Conservation (phyloP, 2,797 vertebrate species). For the Chloroceryle amazona region DNA sequence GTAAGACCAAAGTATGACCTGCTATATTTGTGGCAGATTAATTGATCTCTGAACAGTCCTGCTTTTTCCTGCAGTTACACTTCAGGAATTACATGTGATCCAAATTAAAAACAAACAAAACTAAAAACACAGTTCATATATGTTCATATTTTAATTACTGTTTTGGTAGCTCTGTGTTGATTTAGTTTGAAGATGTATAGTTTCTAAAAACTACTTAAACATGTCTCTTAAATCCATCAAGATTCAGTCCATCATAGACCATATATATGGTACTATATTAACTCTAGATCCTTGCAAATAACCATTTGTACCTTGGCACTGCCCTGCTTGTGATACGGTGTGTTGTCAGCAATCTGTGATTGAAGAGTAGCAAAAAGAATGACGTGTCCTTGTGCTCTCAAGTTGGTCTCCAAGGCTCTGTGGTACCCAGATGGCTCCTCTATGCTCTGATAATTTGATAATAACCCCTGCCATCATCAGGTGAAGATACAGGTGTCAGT, state of each 20-base stretch:
- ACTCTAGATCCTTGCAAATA: neutral
- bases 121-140: neutral
- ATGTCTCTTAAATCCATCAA: neutral
- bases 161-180: neutral
- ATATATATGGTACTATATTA: neutral
- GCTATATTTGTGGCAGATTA: neutral
- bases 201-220: neutral
- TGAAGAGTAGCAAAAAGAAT: conserved; percentile 26
- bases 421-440: conserved; percentile 85
- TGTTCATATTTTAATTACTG: neutral
- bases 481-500: conserved; percentile 53
- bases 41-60: neutral
- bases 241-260: neutral
- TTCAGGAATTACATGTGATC: neutral
- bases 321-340: neutral
- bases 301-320: neutral
- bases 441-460: conserved; percentile 82
- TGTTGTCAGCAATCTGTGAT: conserved; percentile 38
- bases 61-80: neutral
- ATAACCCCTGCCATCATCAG: conserved; percentile 77
- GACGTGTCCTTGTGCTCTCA: conserved; percentile 69
- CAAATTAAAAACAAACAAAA: neutral
- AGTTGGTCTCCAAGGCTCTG: conserved; percentile 55
- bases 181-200: neutral
- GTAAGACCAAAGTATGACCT: neutral